Base-by-base conservation (phyloP, 2,113 vertebrate species). In the Brachypteracias leptosomus region DNA sequence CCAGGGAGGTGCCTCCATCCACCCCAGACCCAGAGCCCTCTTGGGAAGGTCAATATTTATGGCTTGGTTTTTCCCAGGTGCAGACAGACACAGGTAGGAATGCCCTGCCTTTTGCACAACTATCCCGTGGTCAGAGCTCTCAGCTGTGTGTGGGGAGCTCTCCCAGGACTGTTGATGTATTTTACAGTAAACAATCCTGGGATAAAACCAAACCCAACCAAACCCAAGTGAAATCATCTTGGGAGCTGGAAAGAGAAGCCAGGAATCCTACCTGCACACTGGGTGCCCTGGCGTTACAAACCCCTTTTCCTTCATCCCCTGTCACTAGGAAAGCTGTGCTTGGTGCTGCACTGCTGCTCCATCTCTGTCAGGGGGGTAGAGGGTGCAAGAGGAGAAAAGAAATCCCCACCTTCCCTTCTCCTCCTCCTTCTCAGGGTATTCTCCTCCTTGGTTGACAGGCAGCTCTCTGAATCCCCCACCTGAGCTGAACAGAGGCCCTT, bases 51-150 rank as follows among this genome's bases (percentile, higher is more conserved):
- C 85, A 83, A 8, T 16, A 28, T 8, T 66, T 67, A 46, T 9
- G 59, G 28, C 22, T 73, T 17, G 6, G 9, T 46, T 68, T 72
- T 59, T 80, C 24, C 82, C 79, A 76, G 57, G 75, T 9, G 35
- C 88, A 70, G 75, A 20, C 87, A 91, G 68, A 15, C 52, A 55
- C 1, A 2, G 74, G 18, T 65, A 74, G 85, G 81, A 85, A 92
- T 59, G 87, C 73, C 68, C 77, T 90, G 63, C 83, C 75, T 67
- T 88, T 66, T 88, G 63, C 85, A 92, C 66, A 95, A 65, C 49
- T 1, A 1, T 17, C 65, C 63, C 3, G 1, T 42, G 83, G 75
- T 71, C 90, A 88, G 55, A 88, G 63, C 46, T 46, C 58, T 70
- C 85, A 90, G 63, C 54, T 91, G 54, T 12, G 2, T n/a, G 85